These are phyloP conservation scores for Atrichornis clamosus DNA, from an alignment of 2,113 vertebrate species.

Conservation along the genomic window DNA sequence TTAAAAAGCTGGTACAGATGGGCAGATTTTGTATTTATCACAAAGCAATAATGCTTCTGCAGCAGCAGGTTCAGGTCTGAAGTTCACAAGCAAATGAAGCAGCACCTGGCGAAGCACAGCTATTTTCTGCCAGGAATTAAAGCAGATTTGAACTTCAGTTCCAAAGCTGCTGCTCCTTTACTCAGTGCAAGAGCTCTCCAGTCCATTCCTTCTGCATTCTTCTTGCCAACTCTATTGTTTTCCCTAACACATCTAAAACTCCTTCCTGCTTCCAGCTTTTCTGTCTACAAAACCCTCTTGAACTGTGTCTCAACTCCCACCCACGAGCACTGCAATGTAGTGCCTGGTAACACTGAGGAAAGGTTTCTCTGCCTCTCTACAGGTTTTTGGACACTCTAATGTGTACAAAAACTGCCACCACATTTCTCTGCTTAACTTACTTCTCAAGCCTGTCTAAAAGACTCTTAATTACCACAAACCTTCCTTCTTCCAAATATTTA, in stretches of 20 bases:
- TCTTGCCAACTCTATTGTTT: background rate
- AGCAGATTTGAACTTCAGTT: background rate
- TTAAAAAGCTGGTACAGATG: background rate
- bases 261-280: background rate
- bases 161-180: background rate
- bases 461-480: background rate
- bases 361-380: background rate
- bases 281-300: background rate
- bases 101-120: background rate
- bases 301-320: background rate
- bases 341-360: accelerated
- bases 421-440: background rate
- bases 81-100: background rate
- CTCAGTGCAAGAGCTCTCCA: background rate
- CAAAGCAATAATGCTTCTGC: accelerated
- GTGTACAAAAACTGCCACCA: background rate
- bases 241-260: background rate
- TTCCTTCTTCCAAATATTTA: background rate
- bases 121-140: background rate
- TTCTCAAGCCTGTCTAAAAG: background rate
- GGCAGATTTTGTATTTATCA: background rate
- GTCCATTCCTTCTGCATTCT: background rate
- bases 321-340: background rate
- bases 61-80: background rate
- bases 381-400: background rate